A percentile compares a stretch with the other conserved stretches of the same genome.
Evolutionary conservation across 2,113 vertebrate genomes (phyloP).

Genomic region (Apus apus): DNA sequence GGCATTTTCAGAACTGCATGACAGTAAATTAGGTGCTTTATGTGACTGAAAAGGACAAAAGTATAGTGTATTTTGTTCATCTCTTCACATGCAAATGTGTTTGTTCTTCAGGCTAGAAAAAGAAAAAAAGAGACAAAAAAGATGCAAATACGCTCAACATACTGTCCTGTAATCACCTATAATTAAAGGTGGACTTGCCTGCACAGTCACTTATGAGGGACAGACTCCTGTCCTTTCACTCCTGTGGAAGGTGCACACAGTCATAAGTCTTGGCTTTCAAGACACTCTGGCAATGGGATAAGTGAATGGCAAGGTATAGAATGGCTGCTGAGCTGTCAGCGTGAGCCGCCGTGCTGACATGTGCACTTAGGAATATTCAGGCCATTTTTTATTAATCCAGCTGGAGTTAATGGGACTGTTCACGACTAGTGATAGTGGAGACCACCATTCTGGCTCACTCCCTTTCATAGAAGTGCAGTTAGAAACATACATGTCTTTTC

Average conservation of each 20-base stretch:
- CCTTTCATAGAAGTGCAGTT: not conserved
- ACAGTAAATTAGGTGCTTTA: not conserved
- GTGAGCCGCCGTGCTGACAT: not conserved
- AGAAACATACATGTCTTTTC: not conserved
- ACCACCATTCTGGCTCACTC: not conserved
- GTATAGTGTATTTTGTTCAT: not conserved
- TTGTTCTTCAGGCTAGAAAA: not conserved
- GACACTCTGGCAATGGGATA: not conserved
- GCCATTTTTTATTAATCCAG: not conserved
- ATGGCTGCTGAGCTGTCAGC: not conserved
- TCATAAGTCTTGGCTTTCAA: not conserved
- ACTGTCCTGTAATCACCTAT: not conserved
- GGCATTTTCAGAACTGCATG: not conserved
- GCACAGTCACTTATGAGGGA: not conserved
- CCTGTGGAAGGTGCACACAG: not conserved
- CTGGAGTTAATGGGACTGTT: not conserved
- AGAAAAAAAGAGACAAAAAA: not conserved
- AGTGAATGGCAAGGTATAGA: accelerated
- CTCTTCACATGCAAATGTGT: not conserved
- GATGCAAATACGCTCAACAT: not conserved
- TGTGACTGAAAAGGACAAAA: not conserved
- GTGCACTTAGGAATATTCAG: not conserved
- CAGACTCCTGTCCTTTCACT: not conserved
- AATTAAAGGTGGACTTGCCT: not conserved
- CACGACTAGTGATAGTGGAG: not conserved